Conservation (phyloP, 2,888 invertebrate genomes). For the Aelia acuminata region DNA sequence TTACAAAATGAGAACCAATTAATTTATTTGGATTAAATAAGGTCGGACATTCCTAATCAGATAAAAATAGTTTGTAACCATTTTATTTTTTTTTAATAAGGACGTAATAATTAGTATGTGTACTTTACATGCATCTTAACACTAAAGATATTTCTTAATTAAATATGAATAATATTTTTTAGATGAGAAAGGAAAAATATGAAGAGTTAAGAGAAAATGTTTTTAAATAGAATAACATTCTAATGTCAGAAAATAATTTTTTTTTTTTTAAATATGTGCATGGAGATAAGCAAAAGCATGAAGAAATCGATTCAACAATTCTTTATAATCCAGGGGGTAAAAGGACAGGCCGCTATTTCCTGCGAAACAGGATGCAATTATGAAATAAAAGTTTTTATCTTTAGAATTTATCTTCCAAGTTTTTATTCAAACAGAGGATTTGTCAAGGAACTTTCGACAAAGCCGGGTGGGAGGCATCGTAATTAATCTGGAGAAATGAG, state of each 20-base stretch:
- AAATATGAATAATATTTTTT: too few species aligned
- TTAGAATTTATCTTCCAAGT: slow-evolving; percentile 12
- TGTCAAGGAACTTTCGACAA: not conserved
- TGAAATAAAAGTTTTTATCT: slow-evolving; percentile 25
- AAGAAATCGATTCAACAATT: not conserved
- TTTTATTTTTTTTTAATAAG: too few species aligned
- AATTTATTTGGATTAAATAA: too few species aligned
- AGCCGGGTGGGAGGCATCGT: not conserved
- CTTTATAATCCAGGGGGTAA: not conserved
- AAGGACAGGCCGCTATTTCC: not conserved
- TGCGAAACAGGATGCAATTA: slow-evolving; percentile 7
- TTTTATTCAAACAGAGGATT: slow-evolving; percentile 4
- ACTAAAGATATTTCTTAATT: too few species aligned
- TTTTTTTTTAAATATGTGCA: not conserved
- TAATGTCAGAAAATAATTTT: not conserved
- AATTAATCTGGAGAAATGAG: slow-evolving; percentile 17
- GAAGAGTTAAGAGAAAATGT: too few species aligned
- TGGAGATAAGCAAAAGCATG: not conserved
- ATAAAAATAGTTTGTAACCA: too few species aligned
- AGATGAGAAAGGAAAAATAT: too few species aligned
- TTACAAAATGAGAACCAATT: too few species aligned
- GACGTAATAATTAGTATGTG: too few species aligned
- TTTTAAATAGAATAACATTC: not conserved
- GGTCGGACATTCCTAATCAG: too few species aligned
- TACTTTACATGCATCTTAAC: too few species aligned